These are phyloP conservation scores for Solenopsis fugax DNA, from an alignment of 1,140 invertebrate species.

Conservation along the genomic window DNA sequence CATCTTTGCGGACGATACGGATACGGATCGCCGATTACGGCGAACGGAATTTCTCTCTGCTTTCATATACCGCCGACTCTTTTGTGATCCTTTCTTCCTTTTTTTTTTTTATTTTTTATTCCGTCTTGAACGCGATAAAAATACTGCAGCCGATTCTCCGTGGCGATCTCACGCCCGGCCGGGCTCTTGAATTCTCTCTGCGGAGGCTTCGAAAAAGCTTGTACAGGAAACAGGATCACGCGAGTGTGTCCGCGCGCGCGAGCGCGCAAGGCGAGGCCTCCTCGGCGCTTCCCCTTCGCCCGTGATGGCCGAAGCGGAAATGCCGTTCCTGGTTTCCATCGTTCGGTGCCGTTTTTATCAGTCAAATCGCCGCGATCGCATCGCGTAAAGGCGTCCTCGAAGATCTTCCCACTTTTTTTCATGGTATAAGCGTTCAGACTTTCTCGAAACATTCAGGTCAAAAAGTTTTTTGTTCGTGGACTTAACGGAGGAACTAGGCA, in stretches of 20 bases:
- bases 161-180: conserved; percentile 38
- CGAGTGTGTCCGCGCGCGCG: conserved; percentile 40
- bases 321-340: conserved; percentile 32
- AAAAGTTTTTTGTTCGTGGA: neutral
- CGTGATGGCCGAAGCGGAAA: conserved; percentile 46
- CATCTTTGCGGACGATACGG: neutral
- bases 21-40: conserved; percentile 6
- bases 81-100: neutral
- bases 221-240: conserved; percentile 55
- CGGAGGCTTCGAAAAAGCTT: conserved; percentile 40
- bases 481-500: neutral
- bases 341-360: conserved; percentile 44
- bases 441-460: neutral
- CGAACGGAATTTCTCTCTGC: conserved; percentile 15
- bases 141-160: conserved; percentile 12
- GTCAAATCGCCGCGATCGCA: neutral
- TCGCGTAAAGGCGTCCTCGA: neutral
- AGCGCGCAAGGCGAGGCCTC: neutral
- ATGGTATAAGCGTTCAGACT: neutral
- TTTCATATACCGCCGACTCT: neutral
- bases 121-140: neutral
- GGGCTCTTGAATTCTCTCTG: conserved; percentile 2
- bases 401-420: neutral
- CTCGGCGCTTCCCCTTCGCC: conserved; percentile 5
- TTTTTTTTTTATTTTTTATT: neutral